Evolutionary conservation across 2,888 invertebrate genomes (phyloP).

Genomic region (Mesorhabditis spiculigera): DNA sequence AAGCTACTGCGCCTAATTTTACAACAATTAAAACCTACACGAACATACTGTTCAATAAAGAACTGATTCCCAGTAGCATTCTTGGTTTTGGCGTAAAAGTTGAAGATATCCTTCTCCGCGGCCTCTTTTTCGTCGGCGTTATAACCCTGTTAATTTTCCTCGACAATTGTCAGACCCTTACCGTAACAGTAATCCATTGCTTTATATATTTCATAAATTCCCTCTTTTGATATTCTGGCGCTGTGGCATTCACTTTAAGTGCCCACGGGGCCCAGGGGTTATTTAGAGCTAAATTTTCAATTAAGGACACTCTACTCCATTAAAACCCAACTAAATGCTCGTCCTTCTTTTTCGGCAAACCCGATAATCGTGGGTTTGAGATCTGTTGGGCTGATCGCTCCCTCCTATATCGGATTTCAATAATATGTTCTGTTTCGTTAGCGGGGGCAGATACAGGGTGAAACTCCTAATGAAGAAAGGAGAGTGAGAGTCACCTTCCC

Average conservation of each 20-base stretch:
- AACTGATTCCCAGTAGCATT: neutral
- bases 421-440: neutral
- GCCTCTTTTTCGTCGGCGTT: neutral
- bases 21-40: neutral
- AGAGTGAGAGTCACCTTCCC: neutral
- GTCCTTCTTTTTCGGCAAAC: conserved; percentile 1
- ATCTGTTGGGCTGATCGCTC: neutral
- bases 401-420: neutral
- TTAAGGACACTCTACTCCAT: too few relatives aligned
- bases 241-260: too few relatives aligned
- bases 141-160: neutral
- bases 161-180: neutral
- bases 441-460: neutral
- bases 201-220: neutral
- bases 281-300: too few relatives aligned
- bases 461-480: neutral
- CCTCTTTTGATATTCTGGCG: too few relatives aligned
- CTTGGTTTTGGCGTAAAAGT: neutral
- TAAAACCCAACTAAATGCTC: neutral
- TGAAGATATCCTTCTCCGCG: neutral
- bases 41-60: neutral
- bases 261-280: too few relatives aligned
- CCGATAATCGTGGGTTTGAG: neutral
- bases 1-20: neutral
- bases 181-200: neutral